phyloP scores from a whole-genome alignment of 2,888 invertebrate species.

The Dicyrtoma fusca region DNA sequence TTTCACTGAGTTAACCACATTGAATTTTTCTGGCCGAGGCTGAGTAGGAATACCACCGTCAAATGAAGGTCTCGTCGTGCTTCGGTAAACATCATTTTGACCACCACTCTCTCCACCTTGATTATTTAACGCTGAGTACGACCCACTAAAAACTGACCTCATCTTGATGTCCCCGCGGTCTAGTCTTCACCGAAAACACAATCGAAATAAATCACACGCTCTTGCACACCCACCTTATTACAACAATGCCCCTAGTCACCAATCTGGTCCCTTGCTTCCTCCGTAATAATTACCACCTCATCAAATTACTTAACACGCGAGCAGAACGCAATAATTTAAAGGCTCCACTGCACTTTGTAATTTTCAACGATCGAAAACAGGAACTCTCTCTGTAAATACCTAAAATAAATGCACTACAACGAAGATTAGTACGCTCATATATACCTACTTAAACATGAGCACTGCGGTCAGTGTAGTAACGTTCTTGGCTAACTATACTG shows the following conservation, averaged over 20 bases:
- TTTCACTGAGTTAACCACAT: slow-evolving; percentile 52
- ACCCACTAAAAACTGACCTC: slow-evolving; percentile 55
- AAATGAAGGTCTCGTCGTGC: slow-evolving; percentile 54
- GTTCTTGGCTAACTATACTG: too few relatives aligned
- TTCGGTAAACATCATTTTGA: slow-evolving; percentile 52
- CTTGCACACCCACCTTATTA: neutral
- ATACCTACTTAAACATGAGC: too few relatives aligned
- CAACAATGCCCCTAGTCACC: neutral
- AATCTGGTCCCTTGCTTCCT: neutral
- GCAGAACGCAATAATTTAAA: neutral
- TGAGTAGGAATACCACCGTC: slow-evolving; percentile 43
- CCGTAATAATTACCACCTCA: neutral
- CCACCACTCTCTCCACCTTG: slow-evolving; percentile 40
- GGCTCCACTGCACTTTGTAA: neutral
- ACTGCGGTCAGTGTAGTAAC: too few relatives aligned
- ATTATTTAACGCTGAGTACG: slow-evolving; percentile 56
- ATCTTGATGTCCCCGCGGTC: slow-evolving; percentile 41
- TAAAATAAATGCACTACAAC: too few relatives aligned
- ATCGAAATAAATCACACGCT: slow-evolving; percentile 2
- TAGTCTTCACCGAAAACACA: neutral
- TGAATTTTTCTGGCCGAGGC: slow-evolving; percentile 45
- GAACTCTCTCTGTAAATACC: too few relatives aligned
- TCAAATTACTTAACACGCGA: neutral
- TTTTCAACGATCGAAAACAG: too few relatives aligned
- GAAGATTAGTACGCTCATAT: too few relatives aligned